phyloP scores from a whole-genome alignment of 2,797 vertebrate species.

The Melanotaenia boesemani region DNA sequence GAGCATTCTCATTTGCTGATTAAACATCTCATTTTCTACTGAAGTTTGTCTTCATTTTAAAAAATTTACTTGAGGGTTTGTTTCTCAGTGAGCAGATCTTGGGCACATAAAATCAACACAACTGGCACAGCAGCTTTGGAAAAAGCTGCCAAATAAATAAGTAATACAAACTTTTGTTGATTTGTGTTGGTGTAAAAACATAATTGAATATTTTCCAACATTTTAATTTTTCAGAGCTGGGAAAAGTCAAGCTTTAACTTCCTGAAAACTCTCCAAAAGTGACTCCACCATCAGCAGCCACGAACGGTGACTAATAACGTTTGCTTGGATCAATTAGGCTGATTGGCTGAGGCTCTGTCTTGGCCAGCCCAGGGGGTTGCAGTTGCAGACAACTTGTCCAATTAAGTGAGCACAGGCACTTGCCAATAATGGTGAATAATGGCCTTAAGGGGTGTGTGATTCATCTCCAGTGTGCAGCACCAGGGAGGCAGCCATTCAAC shows the following conservation, averaged over 20 bases:
- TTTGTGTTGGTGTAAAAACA: constrained; percentile 37
- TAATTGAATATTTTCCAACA: constrained; percentile 20
- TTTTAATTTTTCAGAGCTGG: constrained; percentile 1
- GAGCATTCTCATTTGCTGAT: constrained; percentile 6
- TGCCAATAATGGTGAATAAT: constrained; percentile 85
- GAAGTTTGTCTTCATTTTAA: constrained; percentile 25
- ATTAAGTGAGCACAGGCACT: constrained; percentile 80
- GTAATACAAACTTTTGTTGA: constrained; percentile 32
- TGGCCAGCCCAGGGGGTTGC: constrained; percentile 74
- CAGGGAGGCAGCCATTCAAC: constrained; percentile 61
- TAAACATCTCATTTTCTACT: constrained; percentile 4
- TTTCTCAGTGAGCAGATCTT: constrained; percentile 22
- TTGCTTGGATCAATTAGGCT: constrained; percentile 78
- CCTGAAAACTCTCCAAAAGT: constrained; percentile 21
- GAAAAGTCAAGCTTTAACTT: constrained; percentile 29
- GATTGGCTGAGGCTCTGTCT: constrained; percentile 77
- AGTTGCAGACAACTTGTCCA: constrained; percentile 81
- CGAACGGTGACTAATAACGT: constrained; percentile 67
- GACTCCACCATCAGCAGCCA: constrained; percentile 44
- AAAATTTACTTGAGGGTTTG: constrained; percentile 25
- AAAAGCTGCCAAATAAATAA: constrained; percentile 31
- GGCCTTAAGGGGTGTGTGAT: constrained; percentile 73
- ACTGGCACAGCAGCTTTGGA: background rate
- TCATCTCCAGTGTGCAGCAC: constrained; percentile 74
- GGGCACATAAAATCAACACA: constrained; percentile 11